These are phyloP conservation scores for Caenorhabditis becei DNA, from an alignment of 2,888 invertebrate species.

Conservation along the genomic window DNA sequence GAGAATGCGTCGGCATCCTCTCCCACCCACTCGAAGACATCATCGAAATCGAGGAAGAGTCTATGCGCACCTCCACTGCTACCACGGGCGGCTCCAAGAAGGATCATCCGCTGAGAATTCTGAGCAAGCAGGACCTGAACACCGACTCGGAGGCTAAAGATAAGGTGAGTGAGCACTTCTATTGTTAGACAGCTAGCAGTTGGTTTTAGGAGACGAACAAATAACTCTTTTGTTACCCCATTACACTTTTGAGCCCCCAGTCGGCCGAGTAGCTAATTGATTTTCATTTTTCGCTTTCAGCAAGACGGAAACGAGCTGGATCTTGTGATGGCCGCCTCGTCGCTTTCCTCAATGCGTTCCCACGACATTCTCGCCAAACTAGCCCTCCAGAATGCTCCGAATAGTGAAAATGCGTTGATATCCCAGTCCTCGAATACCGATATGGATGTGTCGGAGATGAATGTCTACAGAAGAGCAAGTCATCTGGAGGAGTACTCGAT, in stretches of 20 bases:
- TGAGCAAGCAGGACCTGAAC: slow-evolving; percentile 66
- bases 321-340: slow-evolving; percentile 84
- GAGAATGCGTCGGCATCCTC: slow-evolving; percentile 64
- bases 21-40: slow-evolving; percentile 76
- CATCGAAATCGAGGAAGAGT: slow-evolving; percentile 76
- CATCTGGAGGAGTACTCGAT: slow-evolving; percentile 75
- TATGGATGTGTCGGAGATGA: slow-evolving; percentile 70
- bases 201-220: not conserved
- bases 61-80: slow-evolving; percentile 59
- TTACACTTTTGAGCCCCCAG: not conserved
- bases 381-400: slow-evolving; percentile 53
- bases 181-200: not conserved
- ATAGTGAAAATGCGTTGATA: slow-evolving; percentile 27
- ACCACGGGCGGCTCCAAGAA: slow-evolving; percentile 54
- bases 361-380: slow-evolving; percentile 76
- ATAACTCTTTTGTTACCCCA: not conserved
- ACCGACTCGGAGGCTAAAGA: slow-evolving; percentile 45
- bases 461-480: slow-evolving; percentile 74
- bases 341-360: slow-evolving; percentile 74
- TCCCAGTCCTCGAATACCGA: slow-evolving; percentile 54
- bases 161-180: slow-evolving; percentile 46
- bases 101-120: slow-evolving; percentile 67
- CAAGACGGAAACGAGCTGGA: slow-evolving; percentile 84
- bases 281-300: slow-evolving; percentile 7
- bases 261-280: not conserved